Percentiles rank a stretch among this genome's conserved stretches.
These are phyloP conservation scores for Hymenopus coronatus DNA, from an alignment of 2,888 invertebrate genomes.

Conservation along the genomic window DNA sequence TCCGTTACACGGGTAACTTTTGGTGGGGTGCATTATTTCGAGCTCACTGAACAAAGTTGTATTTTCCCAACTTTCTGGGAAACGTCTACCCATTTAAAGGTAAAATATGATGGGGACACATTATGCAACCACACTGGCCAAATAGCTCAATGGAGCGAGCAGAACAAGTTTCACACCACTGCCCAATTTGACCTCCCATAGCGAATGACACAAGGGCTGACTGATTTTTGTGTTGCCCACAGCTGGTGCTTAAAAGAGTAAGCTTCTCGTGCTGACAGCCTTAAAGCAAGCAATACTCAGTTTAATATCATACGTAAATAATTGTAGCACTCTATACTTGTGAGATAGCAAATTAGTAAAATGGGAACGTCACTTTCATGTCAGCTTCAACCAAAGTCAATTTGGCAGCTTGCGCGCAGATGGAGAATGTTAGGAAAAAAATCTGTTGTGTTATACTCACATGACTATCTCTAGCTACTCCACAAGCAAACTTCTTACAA, in stretches of 20 bases:
- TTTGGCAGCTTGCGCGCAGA: too few relatives aligned
- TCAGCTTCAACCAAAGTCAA: too few relatives aligned
- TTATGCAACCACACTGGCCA: neutral
- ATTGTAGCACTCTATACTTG: too few relatives aligned
- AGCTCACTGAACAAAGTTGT: neutral
- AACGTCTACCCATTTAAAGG: neutral
- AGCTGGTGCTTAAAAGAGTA: neutral
- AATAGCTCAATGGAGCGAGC: neutral
- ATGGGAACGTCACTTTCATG: too few relatives aligned
- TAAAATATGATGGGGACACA: neutral
- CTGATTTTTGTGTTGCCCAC: neutral
- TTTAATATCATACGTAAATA: too few relatives aligned
- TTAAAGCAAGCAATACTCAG: too few relatives aligned
- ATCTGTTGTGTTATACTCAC: too few relatives aligned
- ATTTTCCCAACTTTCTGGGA: neutral
- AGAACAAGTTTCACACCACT: neutral
- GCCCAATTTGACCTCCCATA: neutral
- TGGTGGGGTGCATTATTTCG: neutral
- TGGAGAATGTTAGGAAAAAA: too few relatives aligned
- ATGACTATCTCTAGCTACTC: too few relatives aligned
- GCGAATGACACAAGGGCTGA: neutral
- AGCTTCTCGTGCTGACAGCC: too few relatives aligned
- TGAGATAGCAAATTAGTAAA: too few relatives aligned
- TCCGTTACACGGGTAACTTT: neutral
- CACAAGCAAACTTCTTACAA: too few relatives aligned